Evolutionary conservation across 2,888 invertebrate genomes (phyloP).

Genomic region (Heteromurus nitidus): DNA sequence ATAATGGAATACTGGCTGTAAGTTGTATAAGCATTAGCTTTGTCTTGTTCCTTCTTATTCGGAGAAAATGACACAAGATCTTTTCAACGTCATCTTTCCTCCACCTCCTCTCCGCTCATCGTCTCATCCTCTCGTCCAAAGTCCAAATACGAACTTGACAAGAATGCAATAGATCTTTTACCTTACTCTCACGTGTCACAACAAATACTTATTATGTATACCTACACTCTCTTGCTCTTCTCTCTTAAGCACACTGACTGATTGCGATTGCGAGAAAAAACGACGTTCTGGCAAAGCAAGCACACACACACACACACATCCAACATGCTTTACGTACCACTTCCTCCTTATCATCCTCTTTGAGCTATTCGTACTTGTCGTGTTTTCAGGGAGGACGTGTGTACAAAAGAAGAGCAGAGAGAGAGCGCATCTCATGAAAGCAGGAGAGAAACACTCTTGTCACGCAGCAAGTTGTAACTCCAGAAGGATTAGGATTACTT

Average conservation of each 20-base stretch:
- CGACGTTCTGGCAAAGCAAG: no score
- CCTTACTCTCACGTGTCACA: slow-evolving; percentile 36
- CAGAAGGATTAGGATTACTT: slow-evolving; percentile 54
- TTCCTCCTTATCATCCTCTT: background rate
- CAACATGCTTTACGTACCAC: background rate
- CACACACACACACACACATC: background rate
- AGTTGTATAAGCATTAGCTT: no score
- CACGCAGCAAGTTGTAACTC: slow-evolving; percentile 47
- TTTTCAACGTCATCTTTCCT: slow-evolving; percentile 8
- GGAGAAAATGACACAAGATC: slow-evolving; percentile 33
- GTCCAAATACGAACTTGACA: slow-evolving; percentile 21
- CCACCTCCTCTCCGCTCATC: slow-evolving; percentile 7
- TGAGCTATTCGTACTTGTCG: background rate
- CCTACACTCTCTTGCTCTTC: background rate
- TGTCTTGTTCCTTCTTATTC: slow-evolving; percentile 25
- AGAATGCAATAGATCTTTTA: slow-evolving; percentile 26
- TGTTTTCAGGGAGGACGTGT: background rate
- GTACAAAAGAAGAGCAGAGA: no score
- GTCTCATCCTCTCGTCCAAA: slow-evolving; percentile 10
- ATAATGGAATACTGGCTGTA: no score
- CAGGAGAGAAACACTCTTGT: slow-evolving; percentile 42
- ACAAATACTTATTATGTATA: slow-evolving; percentile 38
- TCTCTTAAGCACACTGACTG: slow-evolving; percentile 1
- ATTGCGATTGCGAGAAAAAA: no score
- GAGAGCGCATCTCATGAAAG: no score